Evolutionary conservation across 2,797 vertebrate genomes (phyloP), one percentile per base, ranked within the genome.

Genomic region (Phrynocephalus guinanensis): DNA sequence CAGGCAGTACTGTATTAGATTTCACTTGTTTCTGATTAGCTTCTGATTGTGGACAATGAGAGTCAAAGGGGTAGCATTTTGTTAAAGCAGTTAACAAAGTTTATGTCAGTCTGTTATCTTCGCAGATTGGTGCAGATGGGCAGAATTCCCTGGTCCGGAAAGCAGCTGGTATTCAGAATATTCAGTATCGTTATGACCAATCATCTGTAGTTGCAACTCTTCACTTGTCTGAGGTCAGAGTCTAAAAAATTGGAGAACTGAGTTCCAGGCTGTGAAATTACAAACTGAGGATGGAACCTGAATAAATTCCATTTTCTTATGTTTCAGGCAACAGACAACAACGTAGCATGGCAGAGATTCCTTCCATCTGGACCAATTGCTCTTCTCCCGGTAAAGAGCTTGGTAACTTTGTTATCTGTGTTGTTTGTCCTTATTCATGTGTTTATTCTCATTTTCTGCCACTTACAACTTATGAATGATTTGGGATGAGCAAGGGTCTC

Each of bases 291-390:
- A 82, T 80, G 38, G 30, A 30, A 80, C 26, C 6, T 80, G 70
- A 30, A 50, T 73, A 16, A 56, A 81, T 86, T 0, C 0, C 83
- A 87, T 66, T 93, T 90, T 81, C 88, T 70, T 88, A 26, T 79
- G 0, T 88, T 92, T 2, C 79, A 99, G 99, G 96, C 98, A 92
- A 99, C 98, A 60, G 98, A 99, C 94, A 99, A 99, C 96, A 98
- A 98, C 22, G 98, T 99, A 60, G 98, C 99, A 0, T 99, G 99
- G 99, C 99, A 99, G 96, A 97, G 99, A 92, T 99, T 99, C 95
- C 98, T 99, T 92, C 99, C 99, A 56, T 98, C 97, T 0, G 99
- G 99, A 87, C 99, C 99, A 81, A 98, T 99, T 84, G 99, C 99
- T 0, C 97, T 99, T 95, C 96, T 99, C 89, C 99, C 98, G 94